Evolutionary conservation across 2,888 invertebrate species (phyloP), one percentile per base, ranked within the genome.

Genomic region (Drosophila robusta): DNA sequence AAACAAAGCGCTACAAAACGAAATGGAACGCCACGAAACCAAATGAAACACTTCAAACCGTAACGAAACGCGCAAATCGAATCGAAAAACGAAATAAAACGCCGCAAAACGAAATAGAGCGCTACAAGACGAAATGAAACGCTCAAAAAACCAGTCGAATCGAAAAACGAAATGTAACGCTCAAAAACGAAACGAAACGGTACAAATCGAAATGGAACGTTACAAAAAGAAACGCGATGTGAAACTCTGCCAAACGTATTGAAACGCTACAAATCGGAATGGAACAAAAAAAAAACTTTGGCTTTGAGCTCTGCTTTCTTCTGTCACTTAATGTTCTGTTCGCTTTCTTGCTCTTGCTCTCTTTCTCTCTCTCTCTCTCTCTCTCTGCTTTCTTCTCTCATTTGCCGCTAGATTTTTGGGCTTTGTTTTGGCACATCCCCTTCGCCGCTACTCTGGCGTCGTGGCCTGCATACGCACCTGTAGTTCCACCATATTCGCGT

Each of bases 401-500:
- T 39, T 11, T 41, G 9, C 22, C 38, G 55, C 4, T 50, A 8
- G 36, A 32, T 6, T 34, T 24, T 12, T 18, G 34, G 18, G 29
- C 2, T 24, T 39, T 12, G 12, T 22, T 11, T 12, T 4, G 34
- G 4, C 34, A 34, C 34, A 12, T 12, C 4, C 34, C 34, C 12
- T 12, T 34, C 12, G 34, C 12, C 34, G 11, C 70, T 70, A 70
- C 36, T 68, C 70, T 60, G 66, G 62, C 57, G 56, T 41, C 38
- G 51, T 47, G 42, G 66, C 51, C 77, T 69, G 80, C 63, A 83
- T 85, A 80, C 90, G 89, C 89, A 91, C 91, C 90, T 91, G 92
- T 87, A 90, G 89, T 80, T 91, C 92, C 87, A 91, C 90, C 87
- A 91, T 91, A 80, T 91, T 92, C 66, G 89, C 88, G 79, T 91